A percentile compares a stretch with the other conserved stretches of the same genome.
These are phyloP conservation scores for Brenthis ino DNA, from an alignment of 2,888 invertebrate species.

Conservation along the genomic window DNA sequence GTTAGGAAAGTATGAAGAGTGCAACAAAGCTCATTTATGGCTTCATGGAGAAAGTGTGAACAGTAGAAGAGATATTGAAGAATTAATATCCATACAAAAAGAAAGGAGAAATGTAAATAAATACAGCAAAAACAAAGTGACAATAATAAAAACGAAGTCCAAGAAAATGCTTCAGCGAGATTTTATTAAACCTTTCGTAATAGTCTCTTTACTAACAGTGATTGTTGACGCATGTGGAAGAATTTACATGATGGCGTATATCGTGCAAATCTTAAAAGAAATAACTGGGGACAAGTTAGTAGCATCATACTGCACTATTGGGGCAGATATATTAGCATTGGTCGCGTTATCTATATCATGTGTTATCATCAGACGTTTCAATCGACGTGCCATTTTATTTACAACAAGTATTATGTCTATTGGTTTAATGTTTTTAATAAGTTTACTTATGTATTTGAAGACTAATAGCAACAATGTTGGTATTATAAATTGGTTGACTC, in stretches of 20 bases:
- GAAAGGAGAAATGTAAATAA: conserved; percentile 32
- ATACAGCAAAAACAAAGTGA: conserved; percentile 18
- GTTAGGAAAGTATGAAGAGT: conserved; percentile 51
- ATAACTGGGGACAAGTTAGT: conserved; percentile 46
- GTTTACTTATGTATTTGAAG: conserved; percentile 45
- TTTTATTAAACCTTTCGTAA: conserved; percentile 48
- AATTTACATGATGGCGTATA: conserved; percentile 50
- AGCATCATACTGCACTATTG: conserved; percentile 50
- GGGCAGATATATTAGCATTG: conserved; percentile 47
- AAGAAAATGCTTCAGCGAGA: conserved; percentile 44
- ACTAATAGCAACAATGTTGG: conserved; percentile 30
- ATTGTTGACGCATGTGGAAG: conserved; percentile 50
- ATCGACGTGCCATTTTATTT: conserved; percentile 50
- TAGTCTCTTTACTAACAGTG: conserved; percentile 46
- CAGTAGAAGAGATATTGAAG: conserved; percentile 46
- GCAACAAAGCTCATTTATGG: conserved; percentile 49
- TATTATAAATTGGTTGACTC: conserved; percentile 44
- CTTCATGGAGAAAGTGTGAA: conserved; percentile 45
- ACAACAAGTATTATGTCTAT: conserved; percentile 44
- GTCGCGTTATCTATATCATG: conserved; percentile 45
- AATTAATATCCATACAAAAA: conserved; percentile 43
- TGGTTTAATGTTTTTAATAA: conserved; percentile 46
- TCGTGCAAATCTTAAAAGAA: conserved; percentile 50
- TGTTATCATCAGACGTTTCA: conserved; percentile 45
- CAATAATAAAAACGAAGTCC: conserved; percentile 27